A percentile compares a stretch with the other conserved stretches of the same genome.
phyloP scores from a whole-genome alignment of 2,113 vertebrate species.

The Puffinus mauretanicus region DNA sequence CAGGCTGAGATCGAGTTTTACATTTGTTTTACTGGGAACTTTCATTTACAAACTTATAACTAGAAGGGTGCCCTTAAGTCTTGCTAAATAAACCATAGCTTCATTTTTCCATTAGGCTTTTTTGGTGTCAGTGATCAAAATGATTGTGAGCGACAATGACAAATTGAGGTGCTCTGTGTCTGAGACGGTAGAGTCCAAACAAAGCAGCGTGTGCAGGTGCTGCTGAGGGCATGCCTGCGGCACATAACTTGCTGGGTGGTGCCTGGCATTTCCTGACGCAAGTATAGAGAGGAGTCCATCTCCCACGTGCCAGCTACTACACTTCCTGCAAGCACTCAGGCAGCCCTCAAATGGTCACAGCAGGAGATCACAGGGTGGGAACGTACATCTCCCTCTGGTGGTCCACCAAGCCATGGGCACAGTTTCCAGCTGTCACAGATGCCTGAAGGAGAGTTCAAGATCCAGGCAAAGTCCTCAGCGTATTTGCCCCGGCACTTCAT shows the following conservation, averaged over 20 bases:
- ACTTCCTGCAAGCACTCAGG: background rate
- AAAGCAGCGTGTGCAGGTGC: background rate
- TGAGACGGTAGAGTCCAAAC: background rate
- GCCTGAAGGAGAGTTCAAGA: background rate
- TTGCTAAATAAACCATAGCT: constrained; percentile 7
- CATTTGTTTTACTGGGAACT: background rate
- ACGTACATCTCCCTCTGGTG: rapidly evolving
- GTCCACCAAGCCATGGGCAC: background rate
- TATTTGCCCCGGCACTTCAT: background rate
- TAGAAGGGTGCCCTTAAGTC: background rate
- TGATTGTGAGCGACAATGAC: constrained; percentile 5
- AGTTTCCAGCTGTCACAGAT: background rate
- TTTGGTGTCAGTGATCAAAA: background rate
- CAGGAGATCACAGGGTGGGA: background rate
- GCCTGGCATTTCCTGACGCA: background rate
- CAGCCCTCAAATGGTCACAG: background rate
- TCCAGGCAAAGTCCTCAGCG: background rate
- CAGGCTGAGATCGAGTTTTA: background rate
- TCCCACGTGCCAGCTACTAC: background rate
- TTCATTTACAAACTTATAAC: background rate
- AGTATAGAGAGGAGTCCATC: background rate
- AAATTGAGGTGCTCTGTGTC: background rate
- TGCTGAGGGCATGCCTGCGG: background rate
- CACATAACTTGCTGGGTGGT: background rate
- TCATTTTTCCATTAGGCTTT: background rate